These are phyloP conservation scores for Phoenicopterus ruber DNA, from an alignment of 2,113 vertebrate species.

Conservation along the genomic window DNA sequence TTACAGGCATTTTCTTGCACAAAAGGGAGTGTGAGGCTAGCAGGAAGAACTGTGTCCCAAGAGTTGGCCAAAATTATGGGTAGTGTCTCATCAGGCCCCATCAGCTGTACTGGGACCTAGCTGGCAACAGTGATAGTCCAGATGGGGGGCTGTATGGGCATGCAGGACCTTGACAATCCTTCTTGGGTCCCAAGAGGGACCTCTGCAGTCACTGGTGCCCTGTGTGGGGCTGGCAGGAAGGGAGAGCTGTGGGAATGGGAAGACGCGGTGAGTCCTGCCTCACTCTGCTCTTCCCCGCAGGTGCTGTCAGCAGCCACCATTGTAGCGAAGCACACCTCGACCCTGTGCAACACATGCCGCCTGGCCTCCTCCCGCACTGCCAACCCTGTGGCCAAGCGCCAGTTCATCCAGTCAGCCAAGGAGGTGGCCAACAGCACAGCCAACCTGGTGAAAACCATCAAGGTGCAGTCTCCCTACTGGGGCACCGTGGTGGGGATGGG, in stretches of 20 bases:
- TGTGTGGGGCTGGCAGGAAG: neutral
- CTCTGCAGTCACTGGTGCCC: neutral
- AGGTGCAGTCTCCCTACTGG: slow-evolving; percentile 69
- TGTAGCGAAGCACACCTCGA: slow-evolving; percentile 95
- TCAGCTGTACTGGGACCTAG: neutral
- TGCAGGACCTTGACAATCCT: neutral
- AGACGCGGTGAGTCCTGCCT: neutral
- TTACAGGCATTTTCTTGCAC: neutral
- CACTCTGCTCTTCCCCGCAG: slow-evolving; percentile 53
- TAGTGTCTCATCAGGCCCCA: neutral
- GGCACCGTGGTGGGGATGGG: neutral
- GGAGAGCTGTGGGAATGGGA: neutral
- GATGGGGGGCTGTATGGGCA: neutral
- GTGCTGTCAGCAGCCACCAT: slow-evolving; percentile 97
- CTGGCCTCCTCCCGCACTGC: slow-evolving; percentile 89
- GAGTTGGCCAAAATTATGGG: neutral
- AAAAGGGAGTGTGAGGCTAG: neutral
- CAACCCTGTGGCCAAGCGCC: slow-evolving; percentile 95
- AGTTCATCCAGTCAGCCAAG: slow-evolving; percentile 97
- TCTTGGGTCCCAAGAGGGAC: neutral
- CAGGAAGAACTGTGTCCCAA: neutral
- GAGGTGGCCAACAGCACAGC: slow-evolving; percentile 98
- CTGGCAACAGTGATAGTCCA: neutral
- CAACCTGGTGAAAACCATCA: slow-evolving; percentile 97
- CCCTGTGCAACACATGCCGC: slow-evolving; percentile 93